Evolutionary conservation across 2,888 invertebrate species (phyloP).

Genomic region (Sarcophaga variegata): DNA sequence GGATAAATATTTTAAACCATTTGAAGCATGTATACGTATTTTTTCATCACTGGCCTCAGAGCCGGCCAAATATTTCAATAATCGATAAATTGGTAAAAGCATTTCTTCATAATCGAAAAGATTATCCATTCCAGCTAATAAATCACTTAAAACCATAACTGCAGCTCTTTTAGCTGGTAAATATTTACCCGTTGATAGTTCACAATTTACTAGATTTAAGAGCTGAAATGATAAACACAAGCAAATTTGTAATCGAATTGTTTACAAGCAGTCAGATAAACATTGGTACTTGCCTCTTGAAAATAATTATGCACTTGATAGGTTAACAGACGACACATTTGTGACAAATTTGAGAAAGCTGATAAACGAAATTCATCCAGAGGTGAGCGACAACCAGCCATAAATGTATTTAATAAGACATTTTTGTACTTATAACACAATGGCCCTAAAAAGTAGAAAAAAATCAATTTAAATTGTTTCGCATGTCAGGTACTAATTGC

Average conservation of each 20-base stretch:
- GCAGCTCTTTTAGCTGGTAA: conserved; percentile 80
- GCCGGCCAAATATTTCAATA: conserved; percentile 75
- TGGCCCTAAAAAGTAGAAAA: conserved; percentile 73
- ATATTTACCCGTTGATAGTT: conserved; percentile 77
- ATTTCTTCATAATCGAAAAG: conserved; percentile 79
- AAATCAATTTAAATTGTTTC: not conserved
- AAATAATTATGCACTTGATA: conserved; percentile 81
- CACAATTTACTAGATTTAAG: conserved; percentile 75
- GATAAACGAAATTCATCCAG: conserved; percentile 80
- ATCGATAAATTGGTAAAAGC: conserved; percentile 79
- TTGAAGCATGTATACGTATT: conserved; percentile 79
- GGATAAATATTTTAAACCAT: conserved; percentile 77
- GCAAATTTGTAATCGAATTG: no score
- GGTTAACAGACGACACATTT: conserved; percentile 77
- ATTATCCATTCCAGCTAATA: conserved; percentile 79
- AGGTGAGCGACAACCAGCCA: conserved; percentile 76
- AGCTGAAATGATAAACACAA: conserved; percentile 64
- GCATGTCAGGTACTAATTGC: not conserved
- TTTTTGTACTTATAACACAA: conserved; percentile 79
- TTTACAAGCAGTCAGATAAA: not conserved
- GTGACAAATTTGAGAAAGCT: conserved; percentile 79
- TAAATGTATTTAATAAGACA: conserved; percentile 78
- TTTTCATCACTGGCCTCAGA: conserved; percentile 76
- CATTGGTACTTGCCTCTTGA: conserved; percentile 75
- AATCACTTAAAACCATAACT: conserved; percentile 78